A percentile compares a stretch with the other conserved stretches of the same genome.
Evolutionary conservation across 2,888 invertebrate genomes (phyloP).

Genomic region (Cephus pygmeus): DNA sequence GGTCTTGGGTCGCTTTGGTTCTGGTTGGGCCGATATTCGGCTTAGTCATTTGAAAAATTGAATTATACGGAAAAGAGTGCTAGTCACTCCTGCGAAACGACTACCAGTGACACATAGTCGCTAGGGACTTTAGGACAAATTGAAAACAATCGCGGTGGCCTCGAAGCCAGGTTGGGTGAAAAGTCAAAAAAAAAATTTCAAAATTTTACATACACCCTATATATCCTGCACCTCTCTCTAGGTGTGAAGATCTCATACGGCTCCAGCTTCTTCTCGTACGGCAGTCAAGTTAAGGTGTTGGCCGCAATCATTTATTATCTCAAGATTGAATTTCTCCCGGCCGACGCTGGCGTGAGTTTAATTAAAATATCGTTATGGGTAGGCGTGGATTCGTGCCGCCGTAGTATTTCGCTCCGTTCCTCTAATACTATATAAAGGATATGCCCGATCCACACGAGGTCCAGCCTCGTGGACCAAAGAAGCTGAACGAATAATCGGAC

Average conservation of each 20-base stretch:
- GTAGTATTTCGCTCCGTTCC: conserved; percentile 38
- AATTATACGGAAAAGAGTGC: conserved; percentile 24
- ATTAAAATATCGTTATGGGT: conserved; percentile 67
- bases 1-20: conserved; percentile 1
- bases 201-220: too few species aligned
- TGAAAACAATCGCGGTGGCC: too few species aligned
- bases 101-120: neutral
- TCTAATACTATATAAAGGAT: neutral
- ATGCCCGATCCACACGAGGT: neutral
- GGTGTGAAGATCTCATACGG: neutral
- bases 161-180: too few species aligned
- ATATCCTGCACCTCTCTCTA: too few species aligned
- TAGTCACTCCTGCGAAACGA: conserved; percentile 1
- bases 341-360: conserved; percentile 59
- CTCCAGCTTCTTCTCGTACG: conserved; percentile 31
- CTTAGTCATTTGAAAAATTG: conserved; percentile 41
- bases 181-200: too few species aligned
- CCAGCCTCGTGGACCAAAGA: neutral
- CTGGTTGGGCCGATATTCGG: conserved; percentile 16
- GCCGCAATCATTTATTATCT: conserved; percentile 66
- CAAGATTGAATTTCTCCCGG: conserved; percentile 65
- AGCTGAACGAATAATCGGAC: neutral
- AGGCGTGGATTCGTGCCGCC: conserved; percentile 61
- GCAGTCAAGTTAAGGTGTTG: conserved; percentile 60
- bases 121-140: too few species aligned